Conservation (phyloP, 2,888 invertebrate species). For the Chironomus riparius region DNA sequence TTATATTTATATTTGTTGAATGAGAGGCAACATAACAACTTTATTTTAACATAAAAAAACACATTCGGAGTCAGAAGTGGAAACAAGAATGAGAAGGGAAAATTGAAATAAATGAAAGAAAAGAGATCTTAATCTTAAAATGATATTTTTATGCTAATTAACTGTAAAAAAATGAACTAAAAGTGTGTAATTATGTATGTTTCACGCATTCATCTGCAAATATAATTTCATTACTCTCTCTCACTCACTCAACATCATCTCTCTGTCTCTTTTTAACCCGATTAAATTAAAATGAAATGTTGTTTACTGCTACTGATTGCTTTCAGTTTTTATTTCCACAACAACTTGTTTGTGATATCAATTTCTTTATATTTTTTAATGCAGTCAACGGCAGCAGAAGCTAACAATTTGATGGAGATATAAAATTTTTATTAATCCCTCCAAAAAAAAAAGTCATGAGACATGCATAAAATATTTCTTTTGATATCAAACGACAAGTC, state of each 20-base stretch:
- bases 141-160: slow-evolving; percentile 26
- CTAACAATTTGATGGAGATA: neutral
- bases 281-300: neutral
- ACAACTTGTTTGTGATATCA: neutral
- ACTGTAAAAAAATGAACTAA: slow-evolving; percentile 17
- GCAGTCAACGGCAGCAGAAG: neutral
- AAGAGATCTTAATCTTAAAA: slow-evolving; percentile 16
- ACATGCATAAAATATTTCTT: too few species aligned
- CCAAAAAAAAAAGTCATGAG: neutral
- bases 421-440: slow-evolving; percentile 3
- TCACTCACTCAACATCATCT: neutral
- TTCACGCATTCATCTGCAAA: slow-evolving; percentile 12
- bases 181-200: slow-evolving; percentile 21
- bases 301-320: neutral
- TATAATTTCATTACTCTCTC: neutral
- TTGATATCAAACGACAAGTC: neutral
- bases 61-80: neutral
- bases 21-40: neutral
- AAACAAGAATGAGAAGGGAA: neutral
- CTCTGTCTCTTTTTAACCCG: neutral
- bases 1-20: too few species aligned
- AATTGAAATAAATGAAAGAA: neutral
- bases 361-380: neutral
- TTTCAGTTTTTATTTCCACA: neutral
- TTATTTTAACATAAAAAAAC: neutral